Conservation (phyloP, 2,888 invertebrate species). For the Myathropa florea region DNA sequence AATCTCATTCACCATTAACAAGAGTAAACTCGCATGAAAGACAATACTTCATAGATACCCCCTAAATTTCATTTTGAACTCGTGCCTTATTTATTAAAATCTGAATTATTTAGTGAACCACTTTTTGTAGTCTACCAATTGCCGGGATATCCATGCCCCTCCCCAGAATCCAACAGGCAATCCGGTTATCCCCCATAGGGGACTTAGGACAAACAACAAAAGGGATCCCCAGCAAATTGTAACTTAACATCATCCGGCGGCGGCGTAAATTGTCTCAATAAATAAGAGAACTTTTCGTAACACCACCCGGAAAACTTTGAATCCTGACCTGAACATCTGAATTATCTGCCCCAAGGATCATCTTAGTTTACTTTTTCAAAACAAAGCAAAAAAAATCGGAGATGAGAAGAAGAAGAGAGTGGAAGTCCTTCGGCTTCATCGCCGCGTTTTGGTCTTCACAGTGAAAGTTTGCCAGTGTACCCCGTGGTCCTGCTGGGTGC, state of each 20-base stretch:
- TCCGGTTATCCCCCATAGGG: neutral
- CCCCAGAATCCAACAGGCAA: neutral
- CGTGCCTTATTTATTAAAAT: conserved; percentile 44
- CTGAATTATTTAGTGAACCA: conserved; percentile 40
- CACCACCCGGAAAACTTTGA: conserved; percentile 48
- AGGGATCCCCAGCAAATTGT: conserved; percentile 45
- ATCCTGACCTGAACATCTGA: conserved; percentile 57
- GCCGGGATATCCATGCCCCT: neutral
- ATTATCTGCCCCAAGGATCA: conserved; percentile 58
- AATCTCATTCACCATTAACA: conserved; percentile 4
- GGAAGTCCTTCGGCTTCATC: neutral
- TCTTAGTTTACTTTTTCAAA: conserved; percentile 27
- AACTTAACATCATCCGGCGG: conserved; percentile 66
- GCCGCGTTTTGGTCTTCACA: neutral
- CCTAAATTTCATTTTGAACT: conserved; percentile 22
- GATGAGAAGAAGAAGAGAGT: neutral
- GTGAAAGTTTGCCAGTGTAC: conserved; percentile 32
- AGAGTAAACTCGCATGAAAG: neutral
- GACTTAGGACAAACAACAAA: neutral
- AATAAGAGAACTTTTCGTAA: conserved; percentile 61
- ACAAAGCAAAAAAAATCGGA: neutral
- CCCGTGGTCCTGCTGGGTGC: conserved; percentile 12
- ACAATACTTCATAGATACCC: conserved; percentile 9
- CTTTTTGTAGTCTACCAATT: conserved; percentile 19
- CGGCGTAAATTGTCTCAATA: conserved; percentile 64